Percentiles rank a stretch among this genome's conserved stretches.
These are phyloP conservation scores for Drosophila prostipennis DNA, from an alignment of 2,888 invertebrate species.

Conservation along the genomic window DNA sequence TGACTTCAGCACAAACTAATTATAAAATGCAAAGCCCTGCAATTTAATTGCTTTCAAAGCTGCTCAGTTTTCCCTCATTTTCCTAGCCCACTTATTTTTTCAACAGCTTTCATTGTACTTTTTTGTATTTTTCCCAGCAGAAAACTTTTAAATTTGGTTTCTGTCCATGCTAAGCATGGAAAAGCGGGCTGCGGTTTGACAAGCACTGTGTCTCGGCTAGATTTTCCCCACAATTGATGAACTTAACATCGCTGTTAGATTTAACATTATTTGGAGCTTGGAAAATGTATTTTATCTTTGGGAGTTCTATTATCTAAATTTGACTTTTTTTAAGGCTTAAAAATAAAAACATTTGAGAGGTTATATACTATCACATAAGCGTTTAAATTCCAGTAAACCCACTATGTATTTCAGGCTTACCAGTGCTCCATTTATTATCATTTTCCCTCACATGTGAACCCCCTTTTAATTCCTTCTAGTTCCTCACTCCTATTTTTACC, in stretches of 20 bases:
- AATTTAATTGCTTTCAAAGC: background rate
- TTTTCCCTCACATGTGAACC: background rate
- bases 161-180: slow-evolving; percentile 3
- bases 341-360: background rate
- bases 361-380: background rate
- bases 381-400: background rate
- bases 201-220: slow-evolving; percentile 14
- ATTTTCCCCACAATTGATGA: slow-evolving; percentile 12
- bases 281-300: background rate
- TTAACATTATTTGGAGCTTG: too few relatives aligned
- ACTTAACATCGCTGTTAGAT: background rate
- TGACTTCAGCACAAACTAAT: too few relatives aligned
- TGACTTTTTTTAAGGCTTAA: background rate
- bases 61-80: background rate
- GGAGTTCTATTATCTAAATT: slow-evolving; percentile 3
- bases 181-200: background rate
- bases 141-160: background rate
- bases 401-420: background rate
- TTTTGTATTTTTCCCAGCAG: background rate
- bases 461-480: background rate
- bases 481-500: too few relatives aligned
- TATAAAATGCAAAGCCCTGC: too few relatives aligned
- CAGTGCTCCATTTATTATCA: background rate
- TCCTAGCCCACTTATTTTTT: background rate
- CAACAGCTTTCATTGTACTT: background rate